Conservation (phyloP, 2,888 invertebrate genomes). For the Diaprepes abbreviatus region DNA sequence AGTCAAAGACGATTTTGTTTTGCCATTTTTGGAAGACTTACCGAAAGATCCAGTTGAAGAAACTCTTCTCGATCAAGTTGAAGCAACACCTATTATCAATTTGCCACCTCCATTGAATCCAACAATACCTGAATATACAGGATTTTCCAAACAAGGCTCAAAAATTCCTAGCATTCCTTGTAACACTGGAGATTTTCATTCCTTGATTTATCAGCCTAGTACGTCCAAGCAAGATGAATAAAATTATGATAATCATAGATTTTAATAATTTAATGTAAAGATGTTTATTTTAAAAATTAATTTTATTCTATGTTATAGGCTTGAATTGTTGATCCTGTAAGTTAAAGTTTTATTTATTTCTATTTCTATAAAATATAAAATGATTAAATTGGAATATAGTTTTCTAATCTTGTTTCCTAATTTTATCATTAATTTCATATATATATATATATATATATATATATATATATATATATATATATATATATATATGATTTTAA, state of each 20-base stretch:
- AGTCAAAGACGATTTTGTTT: constrained; percentile 57
- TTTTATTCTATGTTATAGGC: neutral
- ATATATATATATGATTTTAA: too few species aligned
- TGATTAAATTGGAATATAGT: too few species aligned
- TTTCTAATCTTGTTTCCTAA: too few species aligned
- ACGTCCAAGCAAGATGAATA: constrained; percentile 26
- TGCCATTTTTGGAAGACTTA: constrained; percentile 56
- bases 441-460: too few species aligned
- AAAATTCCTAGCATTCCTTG: constrained; percentile 78
- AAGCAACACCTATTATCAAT: constrained; percentile 54
- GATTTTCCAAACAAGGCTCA: constrained; percentile 73
- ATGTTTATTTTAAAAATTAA: constrained; percentile 3
- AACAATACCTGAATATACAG: constrained; percentile 70
- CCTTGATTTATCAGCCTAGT: constrained; percentile 24
- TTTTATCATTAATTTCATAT: too few species aligned
- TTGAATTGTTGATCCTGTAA: constrained; percentile 1
- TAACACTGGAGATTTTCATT: constrained; percentile 71
- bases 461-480: too few species aligned
- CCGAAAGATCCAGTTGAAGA: constrained; percentile 47
- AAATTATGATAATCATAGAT: neutral
- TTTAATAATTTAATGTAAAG: neutral
- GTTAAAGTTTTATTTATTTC: neutral
- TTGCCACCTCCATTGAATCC: constrained; percentile 64
- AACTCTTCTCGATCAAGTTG: constrained; percentile 60
- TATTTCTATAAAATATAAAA: neutral